These are phyloP conservation scores for Pachypeltis micranthus DNA, from an alignment of 1,140 invertebrate genomes.

Conservation along the genomic window DNA sequence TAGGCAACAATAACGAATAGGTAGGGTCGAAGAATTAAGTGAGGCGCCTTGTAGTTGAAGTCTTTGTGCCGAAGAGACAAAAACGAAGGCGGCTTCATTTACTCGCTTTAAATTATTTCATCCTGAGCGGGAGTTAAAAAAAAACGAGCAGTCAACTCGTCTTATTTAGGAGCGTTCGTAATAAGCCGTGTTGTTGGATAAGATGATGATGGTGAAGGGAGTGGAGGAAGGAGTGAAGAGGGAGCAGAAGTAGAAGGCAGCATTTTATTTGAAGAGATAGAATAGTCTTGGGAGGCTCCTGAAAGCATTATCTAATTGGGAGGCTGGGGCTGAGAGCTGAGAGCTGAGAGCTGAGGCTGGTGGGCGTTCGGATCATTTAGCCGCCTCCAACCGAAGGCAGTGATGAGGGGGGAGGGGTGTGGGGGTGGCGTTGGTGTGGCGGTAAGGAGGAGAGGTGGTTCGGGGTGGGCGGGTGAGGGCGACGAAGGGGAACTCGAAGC, in stretches of 20 bases:
- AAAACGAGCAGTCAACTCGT: too few relatives aligned
- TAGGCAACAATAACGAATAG: too few relatives aligned
- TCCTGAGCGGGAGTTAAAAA: too few relatives aligned
- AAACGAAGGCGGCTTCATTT: too few relatives aligned
- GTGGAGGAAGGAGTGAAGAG: neutral
- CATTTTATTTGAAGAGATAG: neutral
- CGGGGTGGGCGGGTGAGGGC: too few relatives aligned
- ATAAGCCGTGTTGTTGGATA: neutral
- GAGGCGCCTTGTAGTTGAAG: too few relatives aligned
- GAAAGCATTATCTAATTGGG: conserved; percentile 6
- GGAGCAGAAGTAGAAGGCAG: neutral
- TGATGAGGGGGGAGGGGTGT: neutral
- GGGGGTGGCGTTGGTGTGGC: neutral
- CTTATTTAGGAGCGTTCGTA: neutral
- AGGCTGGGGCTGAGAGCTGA: neutral
- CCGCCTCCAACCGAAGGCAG: neutral
- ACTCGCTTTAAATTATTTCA: too few relatives aligned
- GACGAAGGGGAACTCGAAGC: too few relatives aligned
- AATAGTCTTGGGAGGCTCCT: neutral
- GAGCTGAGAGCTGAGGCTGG: too few relatives aligned
- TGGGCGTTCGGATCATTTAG: conserved; percentile 1
- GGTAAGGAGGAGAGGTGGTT: neutral
- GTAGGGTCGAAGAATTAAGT: too few relatives aligned
- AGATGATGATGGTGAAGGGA: neutral
- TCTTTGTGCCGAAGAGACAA: too few relatives aligned